phyloP scores from a whole-genome alignment of 2,888 invertebrate species.

The Aromia moschata region DNA sequence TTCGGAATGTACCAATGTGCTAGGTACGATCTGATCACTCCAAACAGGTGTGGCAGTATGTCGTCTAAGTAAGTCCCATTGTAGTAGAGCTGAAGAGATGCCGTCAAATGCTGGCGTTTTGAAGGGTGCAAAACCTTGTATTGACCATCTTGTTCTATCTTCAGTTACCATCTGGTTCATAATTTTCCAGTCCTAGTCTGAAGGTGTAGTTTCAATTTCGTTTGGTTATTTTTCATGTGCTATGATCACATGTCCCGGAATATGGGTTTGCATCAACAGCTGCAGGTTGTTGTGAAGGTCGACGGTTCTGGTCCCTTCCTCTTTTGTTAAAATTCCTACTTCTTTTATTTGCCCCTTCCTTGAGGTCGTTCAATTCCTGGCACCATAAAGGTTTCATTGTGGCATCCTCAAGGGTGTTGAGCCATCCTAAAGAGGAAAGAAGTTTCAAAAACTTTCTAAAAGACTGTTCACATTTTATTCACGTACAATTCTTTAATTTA shows the following conservation, averaged over 20 bases:
- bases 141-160: background rate
- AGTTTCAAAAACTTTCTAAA: too few species aligned
- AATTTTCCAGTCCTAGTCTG: too few species aligned
- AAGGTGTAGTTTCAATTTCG: background rate
- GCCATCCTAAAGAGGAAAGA: background rate
- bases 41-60: background rate
- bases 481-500: too few species aligned
- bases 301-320: background rate
- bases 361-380: background rate
- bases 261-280: background rate
- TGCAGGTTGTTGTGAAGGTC: background rate
- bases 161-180: background rate
- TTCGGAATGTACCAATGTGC: background rate
- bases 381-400: background rate
- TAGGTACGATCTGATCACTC: background rate
- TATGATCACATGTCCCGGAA: background rate
- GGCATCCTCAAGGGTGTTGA: too few species aligned
- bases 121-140: background rate
- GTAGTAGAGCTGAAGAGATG: background rate
- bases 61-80: background rate
- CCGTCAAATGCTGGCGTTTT: too few species aligned
- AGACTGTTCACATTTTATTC: too few species aligned
- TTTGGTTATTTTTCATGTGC: background rate
- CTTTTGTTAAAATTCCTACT: background rate
- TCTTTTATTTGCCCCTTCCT: background rate